A percentile compares a stretch with the other conserved stretches of the same genome.
Evolutionary conservation across 1,140 invertebrate genomes (phyloP).

Genomic region (Neuroterus valhalla): DNA sequence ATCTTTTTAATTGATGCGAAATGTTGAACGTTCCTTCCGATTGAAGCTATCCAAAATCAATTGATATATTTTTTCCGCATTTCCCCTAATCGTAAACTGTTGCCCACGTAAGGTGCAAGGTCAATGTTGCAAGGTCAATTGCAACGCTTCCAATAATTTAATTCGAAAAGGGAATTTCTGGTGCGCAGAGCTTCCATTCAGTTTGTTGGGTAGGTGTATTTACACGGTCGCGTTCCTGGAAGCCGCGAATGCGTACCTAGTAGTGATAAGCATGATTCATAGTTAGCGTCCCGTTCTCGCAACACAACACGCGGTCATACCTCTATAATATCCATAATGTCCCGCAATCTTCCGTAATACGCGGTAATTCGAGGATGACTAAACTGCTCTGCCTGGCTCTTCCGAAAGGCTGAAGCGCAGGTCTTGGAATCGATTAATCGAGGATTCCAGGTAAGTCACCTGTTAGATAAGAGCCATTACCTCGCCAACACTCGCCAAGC

Average conservation of each 20-base stretch:
- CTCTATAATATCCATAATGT: constrained; percentile 49
- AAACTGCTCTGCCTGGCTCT: constrained; percentile 46
- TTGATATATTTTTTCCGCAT: no score
- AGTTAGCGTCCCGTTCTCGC: constrained; percentile 17
- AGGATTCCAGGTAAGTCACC: constrained; percentile 51
- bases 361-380: constrained; percentile 47
- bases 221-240: constrained; percentile 37
- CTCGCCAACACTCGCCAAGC: constrained; percentile 31
- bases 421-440: constrained; percentile 46
- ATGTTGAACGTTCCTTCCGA: background rate
- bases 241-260: constrained; percentile 34
- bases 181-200: background rate
- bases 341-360: constrained; percentile 55
- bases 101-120: background rate
- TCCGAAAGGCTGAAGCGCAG: constrained; percentile 24
- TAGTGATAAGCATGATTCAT: constrained; percentile 37
- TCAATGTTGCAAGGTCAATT: background rate
- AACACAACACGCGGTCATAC: constrained; percentile 8
- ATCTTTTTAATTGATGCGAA: no score
- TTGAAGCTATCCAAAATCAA: no score
- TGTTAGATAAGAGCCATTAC: constrained; percentile 37
- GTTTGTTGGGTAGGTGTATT: constrained; percentile 35
- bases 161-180: constrained; percentile 14
- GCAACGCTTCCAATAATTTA: no score
- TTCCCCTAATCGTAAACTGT: constrained; percentile 3